Evolutionary conservation across 2,113 vertebrate genomes (phyloP), one percentile per base, ranked within the genome.

Genomic region (Caretta caretta): DNA sequence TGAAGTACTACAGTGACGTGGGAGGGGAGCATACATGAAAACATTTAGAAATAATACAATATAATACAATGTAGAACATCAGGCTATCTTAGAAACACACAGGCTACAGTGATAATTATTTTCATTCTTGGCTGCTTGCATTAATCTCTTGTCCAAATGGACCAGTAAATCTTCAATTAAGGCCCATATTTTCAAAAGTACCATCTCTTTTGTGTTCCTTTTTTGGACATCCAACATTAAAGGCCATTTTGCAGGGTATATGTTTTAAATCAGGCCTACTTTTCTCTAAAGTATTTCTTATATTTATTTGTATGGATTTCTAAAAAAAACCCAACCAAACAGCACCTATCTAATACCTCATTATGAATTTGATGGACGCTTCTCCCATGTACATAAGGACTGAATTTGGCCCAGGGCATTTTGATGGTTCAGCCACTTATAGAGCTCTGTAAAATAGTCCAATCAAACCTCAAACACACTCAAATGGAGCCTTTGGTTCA

Each of bases 171-270:
- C 48, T 54, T 38, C 80, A 84, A 92, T 9, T 4, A 31, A 35
- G 85, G 53, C 48, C 92, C 10, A 62, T 84, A 93, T 93, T 97
- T 97, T 97, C 90, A 81, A 96, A 96, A 83, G 38, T 38, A 90
- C 7, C 42, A 62, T 85, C 49, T 87, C 20, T 89, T 91, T 87
- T 24, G 49, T 90, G 20, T 93, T 87, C 14, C 65, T 3, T 83
- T 35, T 94, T 92, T 17, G 75, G 75, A 5, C 16, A 65, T 56
- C 16, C n/a, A 88, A 57, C 83, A 93, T 93, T 53, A 94, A n/a
- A 96, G 53, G 24, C 6, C 84, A 72, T 27, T 81, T 85, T 9
- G 54, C 81, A 25, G 90, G 2, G 48, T 80, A 48, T 29, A 59
- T 38, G 25, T 10, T 93, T 94, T 82, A 46, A 11, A 42, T 84